phyloP scores from a whole-genome alignment of 2,113 vertebrate genomes.

The Cercopithecus mona region DNA sequence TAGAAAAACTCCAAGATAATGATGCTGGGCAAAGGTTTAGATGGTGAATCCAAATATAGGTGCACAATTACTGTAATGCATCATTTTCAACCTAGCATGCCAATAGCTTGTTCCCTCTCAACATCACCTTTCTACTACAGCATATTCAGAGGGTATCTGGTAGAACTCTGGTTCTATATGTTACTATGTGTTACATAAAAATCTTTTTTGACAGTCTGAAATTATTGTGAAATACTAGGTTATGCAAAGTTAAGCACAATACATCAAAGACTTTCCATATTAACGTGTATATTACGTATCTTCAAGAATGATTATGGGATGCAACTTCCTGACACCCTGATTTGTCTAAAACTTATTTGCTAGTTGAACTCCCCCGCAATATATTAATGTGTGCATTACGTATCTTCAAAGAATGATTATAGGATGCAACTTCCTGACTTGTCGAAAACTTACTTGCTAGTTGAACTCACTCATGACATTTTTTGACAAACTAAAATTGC shows the following conservation, averaged over 20 bases:
- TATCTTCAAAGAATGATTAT: background rate
- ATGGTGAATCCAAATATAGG: background rate
- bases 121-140: background rate
- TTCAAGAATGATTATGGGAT: background rate
- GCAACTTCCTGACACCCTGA: background rate
- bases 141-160: background rate
- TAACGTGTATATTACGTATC: background rate
- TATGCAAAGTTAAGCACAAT: background rate
- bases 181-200: background rate
- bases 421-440: background rate
- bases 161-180: background rate
- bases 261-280: background rate
- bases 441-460: background rate
- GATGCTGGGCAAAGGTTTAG: background rate
- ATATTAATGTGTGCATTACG: background rate
- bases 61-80: background rate
- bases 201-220: background rate
- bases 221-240: background rate
- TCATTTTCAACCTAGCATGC: background rate
- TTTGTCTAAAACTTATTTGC: background rate
- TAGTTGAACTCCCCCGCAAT: too few relatives aligned
- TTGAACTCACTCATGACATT: rapidly evolving
- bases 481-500: background rate
- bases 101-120: too few relatives aligned
- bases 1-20: background rate